Conservation (phyloP, 2,113 vertebrate genomes). For the Sphyrna mokarran region DNA sequence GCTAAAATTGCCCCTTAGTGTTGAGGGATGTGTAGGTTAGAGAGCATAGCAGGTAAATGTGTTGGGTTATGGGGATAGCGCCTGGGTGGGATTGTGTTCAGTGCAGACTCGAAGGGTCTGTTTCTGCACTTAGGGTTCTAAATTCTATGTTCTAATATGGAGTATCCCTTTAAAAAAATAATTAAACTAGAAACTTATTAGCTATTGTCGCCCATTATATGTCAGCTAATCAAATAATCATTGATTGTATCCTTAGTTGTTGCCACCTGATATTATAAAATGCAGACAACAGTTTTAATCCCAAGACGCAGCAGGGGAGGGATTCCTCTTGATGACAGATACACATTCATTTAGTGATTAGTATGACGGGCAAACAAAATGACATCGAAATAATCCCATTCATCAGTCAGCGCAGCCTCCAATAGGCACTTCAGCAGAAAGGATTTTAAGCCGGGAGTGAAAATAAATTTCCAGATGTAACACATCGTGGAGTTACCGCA, state of each 20-base stretch:
- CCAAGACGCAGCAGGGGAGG: slow-evolving; percentile 12
- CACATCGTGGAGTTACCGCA: slow-evolving; percentile 62
- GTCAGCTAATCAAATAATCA: slow-evolving; percentile 24
- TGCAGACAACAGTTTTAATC: slow-evolving; percentile 30
- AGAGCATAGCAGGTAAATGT: too few relatives aligned
- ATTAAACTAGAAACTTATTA: not conserved
- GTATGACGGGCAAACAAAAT: slow-evolving; percentile 90
- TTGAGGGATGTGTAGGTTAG: too few relatives aligned
- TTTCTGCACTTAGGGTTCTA: too few relatives aligned
- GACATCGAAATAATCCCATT: slow-evolving; percentile 99
- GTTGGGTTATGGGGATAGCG: too few relatives aligned
- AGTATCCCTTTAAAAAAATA: not conserved
- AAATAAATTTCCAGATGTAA: slow-evolving; percentile 95
- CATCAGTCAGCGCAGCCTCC: slow-evolving; percentile 98
- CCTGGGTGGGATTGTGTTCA: too few relatives aligned
- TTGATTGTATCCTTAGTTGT: slow-evolving; percentile 31
- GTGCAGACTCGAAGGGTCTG: too few relatives aligned
- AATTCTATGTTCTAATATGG: not conserved
- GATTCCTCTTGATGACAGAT: slow-evolving; percentile 65
- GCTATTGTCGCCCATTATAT: not conserved
- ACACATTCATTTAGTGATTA: slow-evolving; percentile 88
- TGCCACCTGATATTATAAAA: slow-evolving; percentile 28
- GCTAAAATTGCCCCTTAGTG: too few relatives aligned
- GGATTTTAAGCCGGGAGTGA: slow-evolving; percentile 96
- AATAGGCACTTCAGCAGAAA: slow-evolving; percentile 95